A percentile compares a stretch with the other conserved stretches of the same genome.
phyloP scores from a whole-genome alignment of 2,797 vertebrate genomes.

The Gymnocypris eckloni region DNA sequence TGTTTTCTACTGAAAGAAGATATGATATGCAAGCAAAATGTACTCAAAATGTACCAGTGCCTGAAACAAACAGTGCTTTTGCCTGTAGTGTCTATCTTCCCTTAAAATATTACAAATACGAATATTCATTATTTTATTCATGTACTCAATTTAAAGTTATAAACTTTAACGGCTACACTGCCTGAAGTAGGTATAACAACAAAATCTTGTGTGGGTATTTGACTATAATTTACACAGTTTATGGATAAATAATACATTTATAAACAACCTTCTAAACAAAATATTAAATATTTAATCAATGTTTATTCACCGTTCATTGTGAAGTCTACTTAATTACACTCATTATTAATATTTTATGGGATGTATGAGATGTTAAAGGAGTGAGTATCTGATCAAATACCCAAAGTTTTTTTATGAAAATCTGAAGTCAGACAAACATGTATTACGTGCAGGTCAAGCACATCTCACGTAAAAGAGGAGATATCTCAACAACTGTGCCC shows the following conservation, averaged over 20 bases:
- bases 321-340: neutral
- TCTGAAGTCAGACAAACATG: constrained; percentile 64
- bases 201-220: no score
- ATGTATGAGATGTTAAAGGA: neutral
- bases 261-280: constrained; percentile 12
- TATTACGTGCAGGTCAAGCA: constrained; percentile 64
- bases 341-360: neutral
- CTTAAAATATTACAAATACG: neutral
- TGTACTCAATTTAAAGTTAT: neutral
- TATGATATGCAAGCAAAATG: neutral
- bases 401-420: constrained; percentile 3
- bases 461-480: constrained; percentile 71
- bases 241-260: neutral
- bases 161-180: no score
- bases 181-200: neutral
- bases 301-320: neutral
- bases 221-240: neutral
- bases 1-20: neutral
- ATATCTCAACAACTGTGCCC: constrained; percentile 66
- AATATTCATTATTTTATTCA: neutral
- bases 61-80: neutral
- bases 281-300: neutral
- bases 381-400: neutral
- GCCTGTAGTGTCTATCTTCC: neutral
- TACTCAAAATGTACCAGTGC: neutral